Conservation (phyloP, 2,888 invertebrate genomes). For the Apantesis nais region DNA sequence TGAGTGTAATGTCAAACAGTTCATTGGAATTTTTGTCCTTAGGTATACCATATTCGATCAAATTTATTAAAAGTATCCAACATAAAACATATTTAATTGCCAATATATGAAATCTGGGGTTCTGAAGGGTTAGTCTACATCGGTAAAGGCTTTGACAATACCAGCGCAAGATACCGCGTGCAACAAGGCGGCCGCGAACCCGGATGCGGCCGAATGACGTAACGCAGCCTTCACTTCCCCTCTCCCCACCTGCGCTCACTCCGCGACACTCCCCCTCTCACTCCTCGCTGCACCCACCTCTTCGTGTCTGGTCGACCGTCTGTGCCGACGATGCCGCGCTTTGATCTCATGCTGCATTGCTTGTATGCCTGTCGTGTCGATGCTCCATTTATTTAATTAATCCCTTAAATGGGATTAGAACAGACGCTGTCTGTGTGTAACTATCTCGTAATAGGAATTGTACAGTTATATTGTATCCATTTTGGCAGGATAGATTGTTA, state of each 20-base stretch:
- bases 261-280: slow-evolving; percentile 44
- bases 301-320: slow-evolving; percentile 76
- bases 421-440: slow-evolving; percentile 34
- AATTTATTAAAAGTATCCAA: neutral
- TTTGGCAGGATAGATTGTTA: slow-evolving; percentile 35
- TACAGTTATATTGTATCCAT: slow-evolving; percentile 40
- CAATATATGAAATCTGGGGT: neutral
- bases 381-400: slow-evolving; percentile 58
- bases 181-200: slow-evolving; percentile 82
- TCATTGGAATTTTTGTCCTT: neutral
- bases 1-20: neutral
- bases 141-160: slow-evolving; percentile 48
- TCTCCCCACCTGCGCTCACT: slow-evolving; percentile 40
- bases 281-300: slow-evolving; percentile 55
- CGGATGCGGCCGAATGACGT: slow-evolving; percentile 81
- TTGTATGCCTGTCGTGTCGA: slow-evolving; percentile 42
- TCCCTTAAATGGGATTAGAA: slow-evolving; percentile 52
- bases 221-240: slow-evolving; percentile 72
- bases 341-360: slow-evolving; percentile 58
- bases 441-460: slow-evolving; percentile 36
- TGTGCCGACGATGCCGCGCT: slow-evolving; percentile 60
- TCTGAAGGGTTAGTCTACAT: slow-evolving; percentile 33
- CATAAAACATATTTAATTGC: neutral
- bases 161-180: slow-evolving; percentile 65
- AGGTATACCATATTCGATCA: neutral